Conservation (phyloP, 2,113 vertebrate species). For the Oncorhynchus clarkii region DNA sequence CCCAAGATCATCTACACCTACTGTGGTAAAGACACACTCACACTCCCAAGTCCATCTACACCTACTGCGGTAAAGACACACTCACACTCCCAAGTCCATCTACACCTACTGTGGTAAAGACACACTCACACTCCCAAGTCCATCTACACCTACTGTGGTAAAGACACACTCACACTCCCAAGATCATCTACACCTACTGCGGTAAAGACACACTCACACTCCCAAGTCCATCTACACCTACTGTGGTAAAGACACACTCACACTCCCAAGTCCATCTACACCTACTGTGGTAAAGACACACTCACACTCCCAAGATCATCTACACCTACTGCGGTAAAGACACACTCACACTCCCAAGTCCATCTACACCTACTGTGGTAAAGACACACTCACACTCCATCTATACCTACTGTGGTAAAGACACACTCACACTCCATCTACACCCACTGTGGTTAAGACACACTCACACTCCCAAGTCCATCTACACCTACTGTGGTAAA, state of each 20-base stretch:
- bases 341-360: slow-evolving; percentile 66
- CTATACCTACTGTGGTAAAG: neutral
- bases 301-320: neutral
- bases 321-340: no score
- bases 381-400: slow-evolving; percentile 17
- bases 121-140: neutral
- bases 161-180: no score
- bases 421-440: neutral
- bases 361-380: slow-evolving; percentile 98
- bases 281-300: no score
- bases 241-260: neutral
- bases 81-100: slow-evolving; percentile 47
- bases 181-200: neutral
- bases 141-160: neutral
- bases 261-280: neutral
- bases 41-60: neutral
- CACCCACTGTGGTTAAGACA: neutral
- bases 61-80: no score
- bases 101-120: slow-evolving; percentile 95
- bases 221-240: neutral
- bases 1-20: slow-evolving; percentile 95
- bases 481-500: neutral
- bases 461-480: neutral
- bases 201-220: neutral
- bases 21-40: slow-evolving; percentile 79